phyloP scores from a whole-genome alignment of 2,888 invertebrate genomes.

The Papilio demoleus region DNA sequence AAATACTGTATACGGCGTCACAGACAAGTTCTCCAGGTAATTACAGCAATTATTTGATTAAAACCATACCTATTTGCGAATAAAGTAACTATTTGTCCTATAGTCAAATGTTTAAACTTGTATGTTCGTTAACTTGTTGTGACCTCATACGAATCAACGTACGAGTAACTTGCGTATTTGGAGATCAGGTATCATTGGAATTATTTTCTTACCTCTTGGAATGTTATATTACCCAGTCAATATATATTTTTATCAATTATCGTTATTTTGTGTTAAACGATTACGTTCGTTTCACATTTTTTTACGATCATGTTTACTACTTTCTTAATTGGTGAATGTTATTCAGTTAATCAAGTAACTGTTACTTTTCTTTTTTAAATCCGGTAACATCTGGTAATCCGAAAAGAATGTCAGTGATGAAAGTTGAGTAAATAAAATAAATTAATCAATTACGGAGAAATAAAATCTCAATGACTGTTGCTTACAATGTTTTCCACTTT shows the following conservation, averaged over 20 bases:
- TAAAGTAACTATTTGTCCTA: constrained; percentile 12
- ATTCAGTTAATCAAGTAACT: constrained; percentile 1
- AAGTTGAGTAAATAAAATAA: background rate
- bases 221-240: background rate
- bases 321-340: constrained; percentile 27
- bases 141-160: background rate
- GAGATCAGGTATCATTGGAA: background rate
- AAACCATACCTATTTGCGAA: constrained; percentile 20
- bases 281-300: background rate
- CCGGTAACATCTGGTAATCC: constrained; percentile 6
- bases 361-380: constrained; percentile 10
- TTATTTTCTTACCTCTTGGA: background rate
- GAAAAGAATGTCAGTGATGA: constrained; percentile 22
- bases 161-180: background rate
- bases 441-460: background rate
- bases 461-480: too few relatives aligned
- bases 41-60: constrained; percentile 19
- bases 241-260: background rate
- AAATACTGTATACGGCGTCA: constrained; percentile 95
- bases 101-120: background rate
- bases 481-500: too few relatives aligned
- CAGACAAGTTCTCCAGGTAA: constrained; percentile 90
- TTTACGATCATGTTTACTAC: constrained; percentile 15
- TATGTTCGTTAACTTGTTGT: too few relatives aligned
- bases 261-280: background rate